Percentiles rank a stretch among this genome's conserved stretches.
These are phyloP conservation scores for Scaeva pyrastri DNA, from an alignment of 2,888 invertebrate species.

Conservation along the genomic window DNA sequence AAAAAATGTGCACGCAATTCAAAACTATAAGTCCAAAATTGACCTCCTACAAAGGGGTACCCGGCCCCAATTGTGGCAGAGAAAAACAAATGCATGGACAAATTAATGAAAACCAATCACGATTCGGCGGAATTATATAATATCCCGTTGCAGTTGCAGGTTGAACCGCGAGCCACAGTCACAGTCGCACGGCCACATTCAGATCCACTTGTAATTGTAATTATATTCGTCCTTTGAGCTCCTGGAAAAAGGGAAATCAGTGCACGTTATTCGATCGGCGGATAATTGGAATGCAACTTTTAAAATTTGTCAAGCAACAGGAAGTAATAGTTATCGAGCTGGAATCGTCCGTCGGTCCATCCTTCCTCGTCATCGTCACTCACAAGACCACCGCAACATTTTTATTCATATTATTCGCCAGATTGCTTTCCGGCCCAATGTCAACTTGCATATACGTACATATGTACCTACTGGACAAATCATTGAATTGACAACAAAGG, in stretches of 20 bases:
- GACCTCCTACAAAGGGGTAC: slow-evolving; percentile 12
- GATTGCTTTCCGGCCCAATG: slow-evolving; percentile 15
- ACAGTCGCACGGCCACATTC: not conserved
- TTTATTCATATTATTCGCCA: slow-evolving; percentile 16
- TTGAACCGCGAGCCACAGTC: not conserved
- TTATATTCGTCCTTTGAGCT: slow-evolving; percentile 30
- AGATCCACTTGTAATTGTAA: slow-evolving; percentile 12
- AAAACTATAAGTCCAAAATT: slow-evolving; percentile 14
- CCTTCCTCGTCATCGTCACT: not conserved
- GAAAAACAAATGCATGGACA: slow-evolving; percentile 26
- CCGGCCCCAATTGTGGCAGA: slow-evolving; percentile 1
- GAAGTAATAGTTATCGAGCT: slow-evolving; percentile 34
- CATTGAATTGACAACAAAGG: slow-evolving; percentile 23
- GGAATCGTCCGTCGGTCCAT: slow-evolving; percentile 12
- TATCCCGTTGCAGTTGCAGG: slow-evolving; percentile 12
- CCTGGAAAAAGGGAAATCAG: slow-evolving; percentile 10
- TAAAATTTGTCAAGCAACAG: slow-evolving; percentile 36
- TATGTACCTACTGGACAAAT: not conserved
- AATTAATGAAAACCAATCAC: slow-evolving; percentile 38
- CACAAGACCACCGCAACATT: slow-evolving; percentile 7
- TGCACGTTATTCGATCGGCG: slow-evolving; percentile 3
- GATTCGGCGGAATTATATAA: slow-evolving; percentile 26
- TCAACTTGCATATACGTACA: not conserved
- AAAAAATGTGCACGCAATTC: not conserved
- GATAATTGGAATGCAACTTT: slow-evolving; percentile 41